Evolutionary conservation across 35 echinoderm and acorn worm species (phyloP).

Genomic region (Lytechinus variegatus): DNA sequence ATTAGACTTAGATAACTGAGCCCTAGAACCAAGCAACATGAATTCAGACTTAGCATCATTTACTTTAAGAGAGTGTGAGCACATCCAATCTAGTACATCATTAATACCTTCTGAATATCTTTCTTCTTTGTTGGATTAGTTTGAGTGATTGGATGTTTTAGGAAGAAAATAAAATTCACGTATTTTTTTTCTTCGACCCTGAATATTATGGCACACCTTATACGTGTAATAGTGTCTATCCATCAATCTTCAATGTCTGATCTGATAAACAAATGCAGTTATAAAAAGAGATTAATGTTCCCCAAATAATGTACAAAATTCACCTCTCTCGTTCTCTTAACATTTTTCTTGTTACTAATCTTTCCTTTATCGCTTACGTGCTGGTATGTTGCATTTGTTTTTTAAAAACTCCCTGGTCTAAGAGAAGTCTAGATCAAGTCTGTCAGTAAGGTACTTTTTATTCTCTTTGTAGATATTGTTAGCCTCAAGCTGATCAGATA

Average conservation of each 20-base stretch:
- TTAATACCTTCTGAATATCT: too few species aligned
- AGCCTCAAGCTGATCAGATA: background rate
- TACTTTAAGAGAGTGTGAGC: too few species aligned
- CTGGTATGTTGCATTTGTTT: background rate
- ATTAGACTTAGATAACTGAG: too few species aligned
- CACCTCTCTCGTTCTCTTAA: background rate
- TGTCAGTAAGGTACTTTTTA: background rate
- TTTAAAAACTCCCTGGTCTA: background rate
- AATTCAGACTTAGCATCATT: too few species aligned
- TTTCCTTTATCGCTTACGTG: background rate
- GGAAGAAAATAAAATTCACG: too few species aligned
- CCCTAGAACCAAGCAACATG: too few species aligned
- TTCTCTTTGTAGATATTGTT: background rate
- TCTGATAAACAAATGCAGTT: background rate
- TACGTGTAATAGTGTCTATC: background rate
- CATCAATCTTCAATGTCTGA: background rate
- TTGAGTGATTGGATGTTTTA: too few species aligned
- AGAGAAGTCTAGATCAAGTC: background rate
- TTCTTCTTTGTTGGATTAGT: too few species aligned
- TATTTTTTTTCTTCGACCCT: too few species aligned
- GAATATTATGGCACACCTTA: too few species aligned
- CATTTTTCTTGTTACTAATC: background rate
- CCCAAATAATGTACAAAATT: background rate
- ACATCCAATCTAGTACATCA: too few species aligned
- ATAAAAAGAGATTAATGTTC: background rate